phyloP scores from a whole-genome alignment of 37 sponge, comb jelly and placozoan genomes.

The Beroe ovata region DNA sequence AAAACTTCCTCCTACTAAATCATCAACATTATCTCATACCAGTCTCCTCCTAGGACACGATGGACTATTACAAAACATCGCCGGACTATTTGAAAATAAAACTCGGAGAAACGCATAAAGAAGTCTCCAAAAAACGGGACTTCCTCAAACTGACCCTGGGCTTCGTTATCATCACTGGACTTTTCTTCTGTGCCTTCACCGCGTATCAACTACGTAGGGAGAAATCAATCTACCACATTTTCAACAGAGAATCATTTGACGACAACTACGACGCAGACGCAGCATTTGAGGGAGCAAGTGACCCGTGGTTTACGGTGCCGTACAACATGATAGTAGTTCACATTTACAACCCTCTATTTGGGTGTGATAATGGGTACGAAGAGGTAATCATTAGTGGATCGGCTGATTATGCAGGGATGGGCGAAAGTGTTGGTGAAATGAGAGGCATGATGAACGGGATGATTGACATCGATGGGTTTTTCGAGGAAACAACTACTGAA shows the following conservation, averaged over 20 bases:
- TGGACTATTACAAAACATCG: background rate
- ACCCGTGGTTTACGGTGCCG: background rate
- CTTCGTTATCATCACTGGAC: background rate
- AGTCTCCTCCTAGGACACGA: no score
- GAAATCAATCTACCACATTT: background rate
- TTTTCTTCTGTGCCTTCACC: background rate
- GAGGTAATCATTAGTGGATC: no score
- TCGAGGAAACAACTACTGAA: background rate
- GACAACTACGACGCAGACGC: background rate
- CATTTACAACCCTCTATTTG: background rate
- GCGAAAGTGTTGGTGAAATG: no score
- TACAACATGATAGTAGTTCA: background rate
- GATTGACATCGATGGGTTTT: background rate
- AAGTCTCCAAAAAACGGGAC: background rate
- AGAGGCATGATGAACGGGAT: background rate
- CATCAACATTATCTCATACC: no score
- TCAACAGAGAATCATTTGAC: background rate
- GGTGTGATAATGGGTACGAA: background rate
- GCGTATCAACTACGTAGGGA: background rate
- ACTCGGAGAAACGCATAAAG: background rate
- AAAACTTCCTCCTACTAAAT: no score
- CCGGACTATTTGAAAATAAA: background rate
- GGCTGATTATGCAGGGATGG: no score
- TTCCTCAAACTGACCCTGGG: background rate
- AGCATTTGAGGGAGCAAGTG: background rate